Evolutionary conservation across 2,797 vertebrate species (phyloP).

Genomic region (Ctenosaura bakeri): DNA sequence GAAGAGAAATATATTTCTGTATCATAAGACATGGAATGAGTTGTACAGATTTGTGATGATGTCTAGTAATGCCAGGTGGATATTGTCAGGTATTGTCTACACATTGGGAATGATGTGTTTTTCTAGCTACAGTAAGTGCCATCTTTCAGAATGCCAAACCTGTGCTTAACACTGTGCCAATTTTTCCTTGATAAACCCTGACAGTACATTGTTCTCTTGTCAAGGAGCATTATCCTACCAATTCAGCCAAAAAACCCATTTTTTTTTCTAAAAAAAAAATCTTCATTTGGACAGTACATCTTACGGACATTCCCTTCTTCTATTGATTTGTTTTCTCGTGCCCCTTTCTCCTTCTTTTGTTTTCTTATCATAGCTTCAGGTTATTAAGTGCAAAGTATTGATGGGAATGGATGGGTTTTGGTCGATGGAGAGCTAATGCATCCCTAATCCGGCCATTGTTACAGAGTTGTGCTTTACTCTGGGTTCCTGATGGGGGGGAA

Average conservation of each 20-base stretch:
- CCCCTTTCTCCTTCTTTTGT: constrained; percentile 95
- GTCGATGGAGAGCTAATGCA: constrained; percentile 98
- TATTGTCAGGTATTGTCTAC: constrained; percentile 47
- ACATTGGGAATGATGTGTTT: constrained; percentile 56
- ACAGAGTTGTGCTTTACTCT: constrained; percentile 91
- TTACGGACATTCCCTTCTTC: constrained; percentile 86
- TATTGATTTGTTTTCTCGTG: constrained; percentile 94
- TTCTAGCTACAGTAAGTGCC: constrained; percentile 62
- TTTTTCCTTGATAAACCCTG: constrained; percentile 81
- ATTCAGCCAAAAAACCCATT: constrained; percentile 76
- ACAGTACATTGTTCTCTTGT: constrained; percentile 84
- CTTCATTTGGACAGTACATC: constrained; percentile 85
- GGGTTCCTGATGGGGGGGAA: constrained; percentile 84
- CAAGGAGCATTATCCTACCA: constrained; percentile 84
- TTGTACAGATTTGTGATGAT: constrained; percentile 29
- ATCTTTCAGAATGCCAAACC: constrained; percentile 73
- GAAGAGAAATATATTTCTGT: neutral
- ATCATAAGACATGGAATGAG: constrained; percentile 16
- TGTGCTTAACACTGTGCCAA: constrained; percentile 76
- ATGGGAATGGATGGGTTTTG: constrained; percentile 91
- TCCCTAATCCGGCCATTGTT: constrained; percentile 99
- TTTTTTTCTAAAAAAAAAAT: constrained; percentile 49
- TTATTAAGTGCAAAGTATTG: constrained; percentile 99
- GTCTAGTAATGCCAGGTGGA: constrained; percentile 37
- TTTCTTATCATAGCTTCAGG: constrained; percentile 99